phyloP scores from a whole-genome alignment of 2,888 invertebrate species.

The Clistopyga incitator region DNA sequence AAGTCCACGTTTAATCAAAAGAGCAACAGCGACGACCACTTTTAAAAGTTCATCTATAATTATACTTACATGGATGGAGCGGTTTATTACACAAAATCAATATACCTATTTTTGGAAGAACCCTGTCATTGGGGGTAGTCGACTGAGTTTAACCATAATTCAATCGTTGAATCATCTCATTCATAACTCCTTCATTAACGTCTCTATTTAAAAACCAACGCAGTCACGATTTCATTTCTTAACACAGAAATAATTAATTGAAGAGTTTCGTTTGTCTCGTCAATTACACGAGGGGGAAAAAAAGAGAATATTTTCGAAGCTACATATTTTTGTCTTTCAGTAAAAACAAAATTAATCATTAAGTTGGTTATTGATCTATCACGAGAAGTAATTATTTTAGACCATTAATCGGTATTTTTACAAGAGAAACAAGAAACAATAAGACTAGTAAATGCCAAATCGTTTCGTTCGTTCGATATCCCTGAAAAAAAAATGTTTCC shows the following conservation, averaged over 20 bases:
- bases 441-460: not conserved
- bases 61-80: not conserved
- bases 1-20: constrained; percentile 35
- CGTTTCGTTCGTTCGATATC: not conserved
- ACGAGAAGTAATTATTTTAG: no score
- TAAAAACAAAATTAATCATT: not conserved
- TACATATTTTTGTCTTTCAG: not conserved
- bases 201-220: no score
- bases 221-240: no score
- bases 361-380: not conserved
- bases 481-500: not conserved
- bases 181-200: no score
- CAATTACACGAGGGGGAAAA: not conserved
- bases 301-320: not conserved
- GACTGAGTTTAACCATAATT: no score
- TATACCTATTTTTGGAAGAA: not conserved
- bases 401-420: not conserved
- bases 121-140: not conserved
- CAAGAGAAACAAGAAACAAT: not conserved
- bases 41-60: constrained; percentile 13
- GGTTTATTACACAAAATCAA: not conserved
- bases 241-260: no score
- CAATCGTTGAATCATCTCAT: no score
- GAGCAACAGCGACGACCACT: constrained; percentile 3
- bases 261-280: not conserved